Evolutionary conservation across 2,797 vertebrate species (phyloP), one percentile per base, ranked within the genome.

Genomic region (Gouania willdenowi): DNA sequence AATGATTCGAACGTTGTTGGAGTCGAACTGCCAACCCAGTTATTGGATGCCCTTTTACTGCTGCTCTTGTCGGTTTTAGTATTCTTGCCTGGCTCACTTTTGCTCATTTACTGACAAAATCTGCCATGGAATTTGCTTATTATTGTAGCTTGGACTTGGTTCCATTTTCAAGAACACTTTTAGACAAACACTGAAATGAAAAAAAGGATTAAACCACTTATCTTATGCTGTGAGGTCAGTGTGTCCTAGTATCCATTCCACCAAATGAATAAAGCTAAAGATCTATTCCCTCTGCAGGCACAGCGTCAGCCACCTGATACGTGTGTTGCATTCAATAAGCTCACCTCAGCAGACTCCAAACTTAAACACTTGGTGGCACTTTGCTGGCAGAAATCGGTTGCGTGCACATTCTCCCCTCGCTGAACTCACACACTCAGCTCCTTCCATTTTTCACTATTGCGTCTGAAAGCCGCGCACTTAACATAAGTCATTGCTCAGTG

Each of bases 351-450:
- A 43, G 44, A 71, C 65, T 68, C 47, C 52, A 51, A 54, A 30
- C 70, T 79, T 59, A 57, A 73, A 68, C 56, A 66, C 60, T 71
- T 42, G 56, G 23, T 56, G 51, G 52, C 70, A 50, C 57, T 70
- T 66, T 61, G 47, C 61, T 44, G 65, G 44, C 52, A 46, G 40
- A 66, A 66, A 41, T 57, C 52, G 41, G 52, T 35, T 64, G 48
- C 61, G 36, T 1, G 6, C 33, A 39, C 46, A 10, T 54, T 72
- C 68, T 71, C 54, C 56, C 41, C 1, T 5, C 46, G 65, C 55
- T 23, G 24, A 57, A 41, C 16, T 21, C 37, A 40, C 39, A 64
- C 51, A 34, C 42, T 14, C 17, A 6, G 42, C 14, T 45, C 11
- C 10, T 9, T 8, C 21, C n/a, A 26, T 34, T 12, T 8, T 20